Conservation (phyloP, 1,140 invertebrate species). For the Zaprionus camerounensis region DNA sequence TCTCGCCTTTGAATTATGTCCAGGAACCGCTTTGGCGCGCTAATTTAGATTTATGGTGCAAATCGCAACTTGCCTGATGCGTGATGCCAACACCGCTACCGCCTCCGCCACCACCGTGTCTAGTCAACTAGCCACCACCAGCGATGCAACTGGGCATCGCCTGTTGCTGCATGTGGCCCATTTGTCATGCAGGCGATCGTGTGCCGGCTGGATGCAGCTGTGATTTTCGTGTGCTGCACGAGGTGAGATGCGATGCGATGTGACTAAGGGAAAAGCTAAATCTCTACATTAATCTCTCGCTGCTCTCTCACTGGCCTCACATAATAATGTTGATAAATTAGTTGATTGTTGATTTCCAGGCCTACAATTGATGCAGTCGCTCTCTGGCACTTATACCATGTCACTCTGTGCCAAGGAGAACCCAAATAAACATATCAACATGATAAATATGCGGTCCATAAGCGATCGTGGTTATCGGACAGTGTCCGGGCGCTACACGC, state of each 20-base stretch:
- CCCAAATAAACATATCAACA: constrained; percentile 76
- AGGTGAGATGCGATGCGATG: constrained; percentile 21
- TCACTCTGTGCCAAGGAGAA: constrained; percentile 62
- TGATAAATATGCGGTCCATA: constrained; percentile 74
- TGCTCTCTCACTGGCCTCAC: constrained; percentile 18
- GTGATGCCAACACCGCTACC: constrained; percentile 46
- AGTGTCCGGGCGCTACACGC: constrained; percentile 44
- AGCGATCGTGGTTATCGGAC: constrained; percentile 58
- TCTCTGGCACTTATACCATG: constrained; percentile 34
- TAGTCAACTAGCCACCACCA: constrained; percentile 40
- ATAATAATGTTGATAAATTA: constrained; percentile 74
- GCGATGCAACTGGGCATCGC: constrained; percentile 36
- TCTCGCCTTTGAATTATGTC: constrained; percentile 29
- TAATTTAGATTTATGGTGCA: constrained; percentile 82
- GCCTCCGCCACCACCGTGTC: constrained; percentile 25
- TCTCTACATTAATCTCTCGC: constrained; percentile 42
- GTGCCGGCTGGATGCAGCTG: constrained; percentile 56
- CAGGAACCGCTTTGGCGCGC: constrained; percentile 62
- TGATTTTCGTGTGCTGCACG: constrained; percentile 40
- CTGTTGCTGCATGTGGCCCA: constrained; percentile 66
- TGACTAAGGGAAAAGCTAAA: constrained; percentile 28
- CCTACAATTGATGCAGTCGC: constrained; percentile 55
- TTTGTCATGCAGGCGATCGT: constrained; percentile 75
- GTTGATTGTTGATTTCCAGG: constrained; percentile 68
- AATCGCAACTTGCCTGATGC: constrained; percentile 66